A percentile compares a stretch with the other conserved stretches of the same genome.
phyloP scores from a whole-genome alignment of 2,797 vertebrate genomes.

The Anomalospiza imberbis region DNA sequence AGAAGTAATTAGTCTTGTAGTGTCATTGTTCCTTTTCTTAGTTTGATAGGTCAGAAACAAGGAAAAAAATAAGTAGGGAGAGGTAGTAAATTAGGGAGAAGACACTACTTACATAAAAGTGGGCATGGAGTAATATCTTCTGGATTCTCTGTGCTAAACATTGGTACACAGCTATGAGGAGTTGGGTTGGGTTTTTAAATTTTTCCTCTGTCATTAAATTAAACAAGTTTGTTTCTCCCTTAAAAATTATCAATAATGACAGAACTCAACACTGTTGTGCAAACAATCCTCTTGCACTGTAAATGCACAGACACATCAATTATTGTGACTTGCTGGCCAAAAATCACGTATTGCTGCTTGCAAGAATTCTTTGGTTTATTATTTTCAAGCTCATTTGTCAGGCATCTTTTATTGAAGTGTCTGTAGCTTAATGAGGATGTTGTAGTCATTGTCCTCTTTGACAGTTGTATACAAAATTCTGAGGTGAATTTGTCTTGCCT shows the following conservation, averaged over 20 bases:
- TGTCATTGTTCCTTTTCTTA: conserved; percentile 19
- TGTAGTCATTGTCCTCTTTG: not conserved
- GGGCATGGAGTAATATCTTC: not conserved
- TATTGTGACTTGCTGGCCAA: not conserved
- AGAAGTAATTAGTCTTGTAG: conserved; percentile 34
- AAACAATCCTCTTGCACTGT: not conserved
- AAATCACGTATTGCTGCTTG: not conserved
- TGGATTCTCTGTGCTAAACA: not conserved
- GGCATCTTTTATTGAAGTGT: not conserved
- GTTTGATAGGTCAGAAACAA: not conserved
- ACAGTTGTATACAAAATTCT: not conserved
- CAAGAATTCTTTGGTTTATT: not conserved
- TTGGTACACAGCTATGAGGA: not conserved
- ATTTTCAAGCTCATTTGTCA: not conserved
- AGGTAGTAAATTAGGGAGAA: not conserved
- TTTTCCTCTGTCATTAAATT: not conserved
- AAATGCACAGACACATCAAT: not conserved
- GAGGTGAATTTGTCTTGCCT: not conserved
- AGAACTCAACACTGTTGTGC: not conserved
- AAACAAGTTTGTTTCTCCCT: not conserved
- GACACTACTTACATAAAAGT: not conserved
- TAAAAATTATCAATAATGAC: not conserved
- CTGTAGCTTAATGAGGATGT: not conserved
- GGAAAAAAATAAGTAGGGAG: conserved; percentile 3
- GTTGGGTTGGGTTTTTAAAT: not conserved